phyloP scores from a whole-genome alignment of 2,797 vertebrate species.

The Melanotaenia nigrans region DNA sequence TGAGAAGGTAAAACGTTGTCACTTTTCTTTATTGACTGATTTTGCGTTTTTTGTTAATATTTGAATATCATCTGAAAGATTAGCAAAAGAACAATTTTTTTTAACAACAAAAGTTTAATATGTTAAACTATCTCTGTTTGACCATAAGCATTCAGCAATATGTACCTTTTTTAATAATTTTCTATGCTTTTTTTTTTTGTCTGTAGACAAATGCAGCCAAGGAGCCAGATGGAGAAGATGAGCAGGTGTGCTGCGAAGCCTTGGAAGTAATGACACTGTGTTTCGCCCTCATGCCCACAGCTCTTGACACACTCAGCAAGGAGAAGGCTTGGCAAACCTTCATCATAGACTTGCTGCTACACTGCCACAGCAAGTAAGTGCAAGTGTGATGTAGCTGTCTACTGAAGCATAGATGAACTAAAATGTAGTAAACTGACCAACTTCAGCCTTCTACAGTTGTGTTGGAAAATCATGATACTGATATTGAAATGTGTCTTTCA shows the following conservation, averaged over 20 bases:
- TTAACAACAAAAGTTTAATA: background rate
- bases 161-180: background rate
- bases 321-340: conserved; percentile 99
- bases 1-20: conserved; percentile 88
- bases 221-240: conserved; percentile 95
- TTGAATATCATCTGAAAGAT: background rate
- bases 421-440: background rate
- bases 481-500: conserved; percentile 29
- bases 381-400: conserved; percentile 1
- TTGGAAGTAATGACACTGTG: conserved; percentile 99
- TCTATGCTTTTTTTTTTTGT: background rate
- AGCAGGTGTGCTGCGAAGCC: conserved; percentile 99
- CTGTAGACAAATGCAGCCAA: conserved; percentile 93
- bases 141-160: background rate
- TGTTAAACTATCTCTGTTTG: background rate
- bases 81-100: background rate
- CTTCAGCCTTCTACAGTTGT: background rate
- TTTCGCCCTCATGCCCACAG: conserved; percentile 97
- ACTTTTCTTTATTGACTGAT: too few species aligned
- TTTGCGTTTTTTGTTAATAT: too few species aligned
- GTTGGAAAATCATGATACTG: background rate
- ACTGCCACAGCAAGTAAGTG: conserved; percentile 97
- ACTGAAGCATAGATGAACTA: background rate
- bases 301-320: conserved; percentile 97
- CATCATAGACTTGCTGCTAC: conserved; percentile 96